Evolutionary conservation across 1,140 invertebrate species (phyloP), one percentile per base, ranked within the genome.

Genomic region (Hirudo medicinalis): DNA sequence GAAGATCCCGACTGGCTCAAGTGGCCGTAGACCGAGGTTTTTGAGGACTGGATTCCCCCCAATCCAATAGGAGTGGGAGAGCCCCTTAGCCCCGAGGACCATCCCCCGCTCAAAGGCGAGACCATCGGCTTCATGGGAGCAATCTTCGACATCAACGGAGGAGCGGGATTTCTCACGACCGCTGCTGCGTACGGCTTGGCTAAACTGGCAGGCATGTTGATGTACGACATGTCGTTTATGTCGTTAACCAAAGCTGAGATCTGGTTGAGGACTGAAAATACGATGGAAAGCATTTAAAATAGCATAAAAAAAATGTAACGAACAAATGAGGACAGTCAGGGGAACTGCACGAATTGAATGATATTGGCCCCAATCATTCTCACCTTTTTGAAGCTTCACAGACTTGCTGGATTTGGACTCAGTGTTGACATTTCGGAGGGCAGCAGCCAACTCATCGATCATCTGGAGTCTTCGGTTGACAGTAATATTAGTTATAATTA

Each of bases 191-290:
- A 53, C 19, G 40, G 60, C 68, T 72, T 72, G 19, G 72, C 67
- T 5, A 72, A 43, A 22, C 57, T 72, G 27, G 72, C 72, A 0
- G 72, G 72, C 72, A 72, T 72, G 43, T 63, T 69, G 19, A 49
- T 72, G 72, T 72, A 72, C 2, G 72, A 69, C 68, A 70, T 70
- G n/a, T 55, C 72, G 57, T 72, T 72, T 36, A 72, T 72, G 36
- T 72, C 72, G 36, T 43, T 72, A 13, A 72, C 68, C 68, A 72
- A 40, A 11, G 54, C 54, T 29, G 70, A 22, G 25, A 71, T 57
- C 36, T 71, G 54, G 55, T 43, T 43, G 17, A 71, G 22, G 4
- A 66, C 70, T 71, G 70, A 57, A 71, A 71, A 17, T 22, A 71
- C 1, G 19, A 69, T 6, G 5, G 36, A 22, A 40, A 69, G 2